These are phyloP conservation scores for Drosophila quadrilineata DNA, from an alignment of 1,140 invertebrate genomes.

Conservation along the genomic window DNA sequence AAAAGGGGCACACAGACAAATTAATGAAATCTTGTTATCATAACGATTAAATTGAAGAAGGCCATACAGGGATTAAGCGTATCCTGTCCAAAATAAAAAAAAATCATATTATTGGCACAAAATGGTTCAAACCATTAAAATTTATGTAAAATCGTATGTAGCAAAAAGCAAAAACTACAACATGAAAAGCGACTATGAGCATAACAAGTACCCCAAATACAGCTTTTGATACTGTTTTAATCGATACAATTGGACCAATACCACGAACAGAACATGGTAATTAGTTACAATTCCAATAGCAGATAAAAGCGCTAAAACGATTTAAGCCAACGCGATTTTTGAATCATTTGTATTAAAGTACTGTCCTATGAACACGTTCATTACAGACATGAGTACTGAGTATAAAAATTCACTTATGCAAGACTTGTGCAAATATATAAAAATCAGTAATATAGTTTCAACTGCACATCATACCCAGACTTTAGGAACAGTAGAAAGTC, in stretches of 20 bases:
- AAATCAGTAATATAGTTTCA: constrained; percentile 16
- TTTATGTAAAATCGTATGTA: constrained; percentile 7
- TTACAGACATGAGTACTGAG: constrained; percentile 10
- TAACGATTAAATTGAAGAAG: constrained; percentile 3
- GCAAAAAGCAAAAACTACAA: constrained; percentile 26
- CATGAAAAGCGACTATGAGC: not conserved
- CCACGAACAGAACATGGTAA: constrained; percentile 8
- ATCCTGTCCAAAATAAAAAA: constrained; percentile 1
- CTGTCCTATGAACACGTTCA: constrained; percentile 15
- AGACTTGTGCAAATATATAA: constrained; percentile 27
- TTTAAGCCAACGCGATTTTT: constrained; percentile 42
- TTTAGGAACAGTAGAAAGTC: constrained; percentile 18
- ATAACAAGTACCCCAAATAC: constrained; percentile 8
- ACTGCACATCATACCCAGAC: constrained; percentile 37
- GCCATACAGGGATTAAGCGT: constrained; percentile 6
- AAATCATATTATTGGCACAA: constrained; percentile 5
- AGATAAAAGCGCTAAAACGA: constrained; percentile 27
- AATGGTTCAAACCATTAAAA: not conserved
- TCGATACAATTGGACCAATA: not conserved
- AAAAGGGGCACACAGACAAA: not conserved
- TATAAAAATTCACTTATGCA: constrained; percentile 45
- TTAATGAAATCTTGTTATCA: constrained; percentile 38
- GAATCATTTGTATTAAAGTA: constrained; percentile 19
- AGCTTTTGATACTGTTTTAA: constrained; percentile 6
- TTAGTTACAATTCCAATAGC: constrained; percentile 30